These are phyloP conservation scores for Mellivora capensis DNA, from an alignment of 2,113 vertebrate species.

Conservation along the genomic window DNA sequence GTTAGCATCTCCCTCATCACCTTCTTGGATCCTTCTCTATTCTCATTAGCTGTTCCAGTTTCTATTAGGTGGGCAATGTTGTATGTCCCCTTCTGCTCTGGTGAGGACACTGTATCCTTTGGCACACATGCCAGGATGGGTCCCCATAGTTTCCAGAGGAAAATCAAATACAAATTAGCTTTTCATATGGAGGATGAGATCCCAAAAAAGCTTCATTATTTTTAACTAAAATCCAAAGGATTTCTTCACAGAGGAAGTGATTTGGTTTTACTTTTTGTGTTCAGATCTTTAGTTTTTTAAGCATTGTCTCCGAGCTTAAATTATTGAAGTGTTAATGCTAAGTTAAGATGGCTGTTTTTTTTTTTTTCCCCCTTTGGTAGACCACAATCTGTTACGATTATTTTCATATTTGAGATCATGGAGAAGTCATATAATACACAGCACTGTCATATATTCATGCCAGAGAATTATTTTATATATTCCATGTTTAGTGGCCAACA, in stretches of 20 bases:
- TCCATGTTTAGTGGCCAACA: slow-evolving; percentile 77
- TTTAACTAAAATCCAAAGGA: slow-evolving; percentile 12
- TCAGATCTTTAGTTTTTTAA: slow-evolving; percentile 55
- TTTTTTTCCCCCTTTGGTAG: slow-evolving; percentile 40
- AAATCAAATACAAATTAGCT: slow-evolving; percentile 37
- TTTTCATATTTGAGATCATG: slow-evolving; percentile 76
- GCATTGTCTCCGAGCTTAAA: slow-evolving; percentile 73
- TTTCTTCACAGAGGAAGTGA: neutral
- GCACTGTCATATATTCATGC: slow-evolving; percentile 49
- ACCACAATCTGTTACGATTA: slow-evolving; percentile 61
- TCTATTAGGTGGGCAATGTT: neutral
- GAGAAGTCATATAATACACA: slow-evolving; percentile 68
- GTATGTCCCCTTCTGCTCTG: neutral
- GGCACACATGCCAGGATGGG: neutral
- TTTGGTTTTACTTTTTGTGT: slow-evolving; percentile 43
- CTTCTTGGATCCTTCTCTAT: neutral
- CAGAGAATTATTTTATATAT: slow-evolving; percentile 68
- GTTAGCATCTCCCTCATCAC: neutral
- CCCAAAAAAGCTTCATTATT: neutral
- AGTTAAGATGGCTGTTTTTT: slow-evolving; percentile 71
- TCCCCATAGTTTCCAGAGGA: slow-evolving; percentile 33
- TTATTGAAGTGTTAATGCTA: slow-evolving; percentile 80
- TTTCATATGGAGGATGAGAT: slow-evolving; percentile 39
- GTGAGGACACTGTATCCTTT: neutral
- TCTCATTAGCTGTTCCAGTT: slow-evolving; percentile 9